Base-by-base conservation (phyloP, 1,140 invertebrate species). In the Bombus affinis region DNA sequence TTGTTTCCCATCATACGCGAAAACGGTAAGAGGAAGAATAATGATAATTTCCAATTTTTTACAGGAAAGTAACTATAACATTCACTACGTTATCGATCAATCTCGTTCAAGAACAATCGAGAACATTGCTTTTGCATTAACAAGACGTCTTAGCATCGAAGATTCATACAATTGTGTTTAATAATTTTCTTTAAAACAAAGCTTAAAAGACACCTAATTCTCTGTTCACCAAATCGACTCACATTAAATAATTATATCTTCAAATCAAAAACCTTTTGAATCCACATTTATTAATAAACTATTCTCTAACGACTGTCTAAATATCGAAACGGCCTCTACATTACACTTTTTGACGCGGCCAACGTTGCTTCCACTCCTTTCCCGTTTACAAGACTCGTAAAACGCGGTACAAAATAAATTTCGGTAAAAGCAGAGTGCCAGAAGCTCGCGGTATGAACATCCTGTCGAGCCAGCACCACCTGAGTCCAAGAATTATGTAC, bases 381-480 rank as follows among this genome's bases (percentile, higher is more conserved):
- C 10, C 15, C 78, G 37, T 84, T 85, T 37, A 42, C 71, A 53
- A 74, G 57, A 35, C 47, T 72, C 71, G 70, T 77, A 70, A 66
- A 85, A 83, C 47, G 65, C 57, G 66, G 57, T 76, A 71, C 57
- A 81, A 84, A 84, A 91, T 91, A 91, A 90, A 90, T 91, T 90
- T 91, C 76, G 70, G 81, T 91, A 91, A 91, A 88, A 88, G 90
- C 80, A 88, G 86, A 91, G 90, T 90, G 84, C 68, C 87, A 53
- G 72, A 75, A 73, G 86, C 66, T 83, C 57, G 53, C 80, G 39
- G 71, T 86, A 88, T 91, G 89, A 91, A 88, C 89, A 86, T 78
- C 79, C 84, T 75, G 90, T 80, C 89, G 86, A 79, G 83, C 65
- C 32, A 65, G 71, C 65, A 82, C 83, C 90, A 91, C 90, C 90